Evolutionary conservation across 2,113 vertebrate species (phyloP).

Genomic region (Rutilus rutilus): DNA sequence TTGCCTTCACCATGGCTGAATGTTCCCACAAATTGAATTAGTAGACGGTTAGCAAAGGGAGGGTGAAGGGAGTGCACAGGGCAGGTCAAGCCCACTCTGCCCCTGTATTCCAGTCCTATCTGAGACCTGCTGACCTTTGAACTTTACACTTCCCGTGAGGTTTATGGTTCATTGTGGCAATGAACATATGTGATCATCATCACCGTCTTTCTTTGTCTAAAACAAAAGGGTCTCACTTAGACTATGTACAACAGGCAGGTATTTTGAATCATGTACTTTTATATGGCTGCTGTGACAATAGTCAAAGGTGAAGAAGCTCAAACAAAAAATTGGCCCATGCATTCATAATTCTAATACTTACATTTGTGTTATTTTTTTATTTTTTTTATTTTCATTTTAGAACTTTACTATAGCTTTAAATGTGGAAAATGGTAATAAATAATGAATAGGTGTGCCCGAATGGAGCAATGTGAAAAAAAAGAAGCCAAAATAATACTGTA

Average conservation of each 20-base stretch:
- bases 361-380: neutral
- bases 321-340: neutral
- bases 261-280: neutral
- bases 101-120: neutral
- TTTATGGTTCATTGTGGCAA: neutral
- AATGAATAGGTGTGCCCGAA: neutral
- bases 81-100: neutral
- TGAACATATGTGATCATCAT: conserved; percentile 12
- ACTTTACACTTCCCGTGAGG: neutral
- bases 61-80: conserved; percentile 63
- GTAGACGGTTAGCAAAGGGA: conserved; percentile 71
- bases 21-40: conserved; percentile 68
- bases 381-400: neutral
- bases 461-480: no score
- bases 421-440: neutral
- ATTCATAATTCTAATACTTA: neutral
- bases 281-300: neutral
- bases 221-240: neutral
- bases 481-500: no score
- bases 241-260: neutral
- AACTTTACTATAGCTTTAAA: neutral
- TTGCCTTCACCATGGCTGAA: conserved; percentile 60
- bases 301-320: neutral
- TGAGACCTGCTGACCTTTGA: neutral
- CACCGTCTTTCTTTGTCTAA: neutral